Evolutionary conservation across 2,113 vertebrate species (phyloP).

Genomic region (Psilopsiagon aurifrons): DNA sequence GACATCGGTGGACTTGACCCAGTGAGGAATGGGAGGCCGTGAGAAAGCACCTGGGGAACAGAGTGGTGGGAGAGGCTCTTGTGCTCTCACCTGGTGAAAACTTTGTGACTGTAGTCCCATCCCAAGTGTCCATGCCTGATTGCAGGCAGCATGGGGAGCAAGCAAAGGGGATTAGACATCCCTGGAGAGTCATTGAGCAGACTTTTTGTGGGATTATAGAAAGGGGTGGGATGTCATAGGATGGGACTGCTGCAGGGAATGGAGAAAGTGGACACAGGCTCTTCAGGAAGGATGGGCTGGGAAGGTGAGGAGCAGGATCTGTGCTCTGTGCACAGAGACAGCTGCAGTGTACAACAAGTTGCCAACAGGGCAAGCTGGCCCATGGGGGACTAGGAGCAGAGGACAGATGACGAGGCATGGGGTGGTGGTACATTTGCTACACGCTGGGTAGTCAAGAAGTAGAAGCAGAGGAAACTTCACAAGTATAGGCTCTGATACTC

Average conservation of each 20-base stretch:
- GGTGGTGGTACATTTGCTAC: not conserved
- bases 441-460: not conserved
- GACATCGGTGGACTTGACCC: not conserved
- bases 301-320: not conserved
- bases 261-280: not conserved
- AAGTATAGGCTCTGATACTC: not conserved
- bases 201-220: not conserved
- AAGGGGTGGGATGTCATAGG: not conserved
- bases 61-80: not conserved
- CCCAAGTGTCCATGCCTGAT: not conserved
- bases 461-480: not conserved
- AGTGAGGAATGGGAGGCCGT: not conserved
- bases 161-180: not conserved
- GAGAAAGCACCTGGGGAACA: not conserved
- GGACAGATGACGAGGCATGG: not conserved
- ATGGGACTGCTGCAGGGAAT: not conserved
- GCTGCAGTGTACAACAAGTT: not conserved
- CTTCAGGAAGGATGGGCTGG: not conserved
- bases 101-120: not conserved
- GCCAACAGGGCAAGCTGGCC: not conserved
- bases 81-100: not conserved
- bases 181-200: not conserved
- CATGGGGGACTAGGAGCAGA: not conserved
- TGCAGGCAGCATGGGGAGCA: not conserved
- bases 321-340: accelerated